Conservation (phyloP, 2,113 vertebrate species). For the Rhea americana region DNA sequence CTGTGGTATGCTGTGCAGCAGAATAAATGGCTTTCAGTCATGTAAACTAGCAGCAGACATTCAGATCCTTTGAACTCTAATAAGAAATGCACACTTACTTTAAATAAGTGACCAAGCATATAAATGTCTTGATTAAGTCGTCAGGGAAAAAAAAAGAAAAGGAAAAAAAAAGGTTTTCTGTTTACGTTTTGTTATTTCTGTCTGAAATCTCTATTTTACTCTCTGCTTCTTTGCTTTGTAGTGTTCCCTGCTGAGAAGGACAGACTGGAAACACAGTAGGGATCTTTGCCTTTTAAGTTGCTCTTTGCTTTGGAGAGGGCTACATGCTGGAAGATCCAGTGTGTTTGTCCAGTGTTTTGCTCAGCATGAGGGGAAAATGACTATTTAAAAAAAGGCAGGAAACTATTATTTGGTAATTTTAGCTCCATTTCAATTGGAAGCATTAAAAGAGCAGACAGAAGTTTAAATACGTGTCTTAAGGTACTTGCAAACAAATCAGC, state of each 20-base stretch:
- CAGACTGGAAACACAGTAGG: slow-evolving; percentile 44
- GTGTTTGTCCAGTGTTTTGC: slow-evolving; percentile 38
- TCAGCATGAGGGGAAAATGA: background rate
- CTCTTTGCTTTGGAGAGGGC: slow-evolving; percentile 41
- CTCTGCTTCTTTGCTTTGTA: slow-evolving; percentile 1
- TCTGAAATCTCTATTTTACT: slow-evolving; percentile 43
- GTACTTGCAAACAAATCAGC: background rate
- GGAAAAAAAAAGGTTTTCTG: background rate
- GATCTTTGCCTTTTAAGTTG: slow-evolving; percentile 40
- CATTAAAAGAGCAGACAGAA: background rate
- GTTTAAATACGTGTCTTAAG: slow-evolving; percentile 17
- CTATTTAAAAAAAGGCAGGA: slow-evolving; percentile 18
- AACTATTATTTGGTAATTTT: slow-evolving; percentile 13
- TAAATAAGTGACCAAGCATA: slow-evolving; percentile 44
- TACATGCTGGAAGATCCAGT: background rate
- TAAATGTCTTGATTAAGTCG: slow-evolving; percentile 27
- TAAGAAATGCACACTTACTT: slow-evolving; percentile 29
- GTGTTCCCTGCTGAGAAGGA: slow-evolving; percentile 44
- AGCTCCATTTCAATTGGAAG: background rate
- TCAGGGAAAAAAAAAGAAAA: background rate
- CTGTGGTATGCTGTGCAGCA: background rate
- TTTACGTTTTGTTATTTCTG: slow-evolving; percentile 40
- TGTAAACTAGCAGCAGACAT: slow-evolving; percentile 35
- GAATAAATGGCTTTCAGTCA: slow-evolving; percentile 40
- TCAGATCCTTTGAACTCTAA: slow-evolving; percentile 41